These are phyloP conservation scores for Pseudochromis fuscus DNA, from an alignment of 2,797 vertebrate genomes.

Conservation along the genomic window DNA sequence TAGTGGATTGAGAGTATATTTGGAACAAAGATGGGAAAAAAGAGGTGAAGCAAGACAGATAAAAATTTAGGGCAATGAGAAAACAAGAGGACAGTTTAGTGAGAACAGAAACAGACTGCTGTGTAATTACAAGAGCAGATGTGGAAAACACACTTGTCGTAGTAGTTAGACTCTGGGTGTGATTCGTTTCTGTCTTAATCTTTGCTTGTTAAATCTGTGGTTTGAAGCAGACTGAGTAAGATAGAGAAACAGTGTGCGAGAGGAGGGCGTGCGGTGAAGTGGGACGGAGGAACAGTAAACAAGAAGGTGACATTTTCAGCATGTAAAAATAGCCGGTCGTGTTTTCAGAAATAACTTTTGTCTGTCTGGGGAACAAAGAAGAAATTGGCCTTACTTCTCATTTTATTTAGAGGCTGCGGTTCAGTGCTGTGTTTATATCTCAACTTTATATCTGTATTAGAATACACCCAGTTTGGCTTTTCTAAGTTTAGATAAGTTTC, in stretches of 20 bases:
- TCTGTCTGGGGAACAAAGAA: constrained; percentile 49
- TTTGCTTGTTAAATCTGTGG: constrained; percentile 57
- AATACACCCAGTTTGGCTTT: neutral
- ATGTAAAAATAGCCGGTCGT: constrained; percentile 63
- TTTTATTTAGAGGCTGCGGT: constrained; percentile 47
- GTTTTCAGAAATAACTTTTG: constrained; percentile 71
- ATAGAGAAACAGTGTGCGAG: constrained; percentile 33
- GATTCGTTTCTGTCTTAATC: constrained; percentile 43
- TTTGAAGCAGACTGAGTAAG: constrained; percentile 37
- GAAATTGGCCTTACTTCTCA: constrained; percentile 41
- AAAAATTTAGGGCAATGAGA: constrained; percentile 14
- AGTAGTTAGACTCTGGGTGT: constrained; percentile 52
- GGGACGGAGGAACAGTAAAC: constrained; percentile 56
- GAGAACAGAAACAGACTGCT: constrained; percentile 20
- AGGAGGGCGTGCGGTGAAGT: constrained; percentile 32
- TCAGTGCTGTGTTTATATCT: constrained; percentile 18
- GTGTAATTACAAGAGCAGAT: constrained; percentile 52
- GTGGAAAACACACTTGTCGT: constrained; percentile 43
- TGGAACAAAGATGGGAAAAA: constrained; percentile 4
- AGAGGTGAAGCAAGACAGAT: neutral
- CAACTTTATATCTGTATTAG: constrained; percentile 24
- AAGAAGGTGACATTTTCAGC: constrained; percentile 52
- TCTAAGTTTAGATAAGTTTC: constrained; percentile 29
- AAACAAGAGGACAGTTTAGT: constrained; percentile 7
- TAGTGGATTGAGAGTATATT: constrained; percentile 1